Conservation (phyloP, 2,113 vertebrate species). For the Azemiops feae region DNA sequence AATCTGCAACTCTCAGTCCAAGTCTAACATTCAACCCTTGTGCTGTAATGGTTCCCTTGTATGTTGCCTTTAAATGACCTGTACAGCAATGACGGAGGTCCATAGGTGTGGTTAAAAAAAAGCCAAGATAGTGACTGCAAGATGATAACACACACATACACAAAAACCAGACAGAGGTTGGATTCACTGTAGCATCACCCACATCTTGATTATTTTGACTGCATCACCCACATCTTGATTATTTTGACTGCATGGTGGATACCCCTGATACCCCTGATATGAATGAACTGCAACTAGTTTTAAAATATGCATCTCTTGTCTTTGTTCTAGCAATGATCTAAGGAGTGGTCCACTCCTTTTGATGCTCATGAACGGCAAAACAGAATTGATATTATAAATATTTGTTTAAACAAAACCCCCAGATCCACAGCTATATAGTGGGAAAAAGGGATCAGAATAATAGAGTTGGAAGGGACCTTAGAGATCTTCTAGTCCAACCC, state of each 20-base stretch:
- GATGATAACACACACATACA: background rate
- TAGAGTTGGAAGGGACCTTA: too few species aligned
- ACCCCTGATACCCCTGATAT: background rate
- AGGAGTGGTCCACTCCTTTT: background rate
- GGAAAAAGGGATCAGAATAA: background rate
- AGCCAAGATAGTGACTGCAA: background rate
- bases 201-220: background rate
- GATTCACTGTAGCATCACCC: background rate
- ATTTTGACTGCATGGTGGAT: background rate
- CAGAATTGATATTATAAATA: background rate
- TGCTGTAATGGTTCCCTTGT: background rate
- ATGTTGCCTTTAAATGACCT: background rate
- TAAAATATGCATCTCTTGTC: background rate
- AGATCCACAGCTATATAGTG: background rate
- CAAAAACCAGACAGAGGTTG: background rate
- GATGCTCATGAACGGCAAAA: background rate
- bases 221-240: background rate
- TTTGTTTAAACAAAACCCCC: background rate
- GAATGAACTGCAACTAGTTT: background rate
- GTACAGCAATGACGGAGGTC: background rate
- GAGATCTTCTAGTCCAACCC: too few species aligned
- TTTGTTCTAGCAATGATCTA: background rate
- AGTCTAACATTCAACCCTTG: background rate
- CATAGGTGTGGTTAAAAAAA: background rate
- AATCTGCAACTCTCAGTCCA: background rate